Evolutionary conservation across 2,113 vertebrate genomes (phyloP), one percentile per base, ranked within the genome.

Genomic region (Hypocryptadius cinnamomeus): DNA sequence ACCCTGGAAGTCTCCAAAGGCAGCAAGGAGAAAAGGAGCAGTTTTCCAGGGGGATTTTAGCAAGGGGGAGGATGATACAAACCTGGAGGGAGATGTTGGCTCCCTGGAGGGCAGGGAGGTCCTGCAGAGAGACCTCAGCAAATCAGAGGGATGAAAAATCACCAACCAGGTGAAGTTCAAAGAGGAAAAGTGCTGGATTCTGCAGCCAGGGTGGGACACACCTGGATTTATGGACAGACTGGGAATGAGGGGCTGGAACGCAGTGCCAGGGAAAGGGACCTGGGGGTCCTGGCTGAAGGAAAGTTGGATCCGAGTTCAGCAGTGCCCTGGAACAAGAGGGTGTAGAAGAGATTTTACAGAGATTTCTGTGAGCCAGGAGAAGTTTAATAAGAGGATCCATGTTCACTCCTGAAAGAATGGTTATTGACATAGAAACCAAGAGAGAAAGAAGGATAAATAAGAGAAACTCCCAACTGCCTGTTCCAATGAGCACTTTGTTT

Each of bases 111-210:
- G 35, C 21, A 25, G 37, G 21, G 17, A 50, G 44, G 16, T 16
- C 21, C 39, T 61, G 47, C 31, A 71, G 80, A 63, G 47, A 27
- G n/a, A 64, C 8, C 59, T 30, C 19, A 3, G 13, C 25, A 37
- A 44, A 37, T 8, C 16, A 27, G 22, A 40, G 22, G 35, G 72
- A 8, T 12, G 27, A 12, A 37, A 48, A 37, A 37, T 59, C 25
- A 0, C 17, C 1, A 0, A 31, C 4, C 24, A 5, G 1, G 4
- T 4, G 25, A 35, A 42, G 30, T 10, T 48, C 35, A 30, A 2
- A 6, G 2, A 21, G 51, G 51, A 10, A 17, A 50, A 66, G n/a
- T 5, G 16, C 51, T 6, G 4, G 9, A 22, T 22, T 25, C 51
- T 42, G 51, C 61, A 35, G 24, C 51, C 4, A 11, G 51, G 11